Evolutionary conservation across 2,113 vertebrate genomes (phyloP).

Genomic region (Cryptoleucopteryx plumbea): DNA sequence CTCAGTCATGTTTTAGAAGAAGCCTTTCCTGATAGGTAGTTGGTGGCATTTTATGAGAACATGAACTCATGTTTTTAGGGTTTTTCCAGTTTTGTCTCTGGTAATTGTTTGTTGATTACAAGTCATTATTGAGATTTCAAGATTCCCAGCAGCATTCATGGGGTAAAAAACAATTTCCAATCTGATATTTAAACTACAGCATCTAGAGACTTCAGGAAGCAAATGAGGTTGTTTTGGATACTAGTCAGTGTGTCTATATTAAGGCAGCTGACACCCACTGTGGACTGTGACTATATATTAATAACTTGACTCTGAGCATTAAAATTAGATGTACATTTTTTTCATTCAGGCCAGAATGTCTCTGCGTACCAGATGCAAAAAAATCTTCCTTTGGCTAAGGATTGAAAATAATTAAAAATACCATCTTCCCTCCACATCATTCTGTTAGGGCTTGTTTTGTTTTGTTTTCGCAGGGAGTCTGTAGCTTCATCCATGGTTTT

Average conservation of each 20-base stretch:
- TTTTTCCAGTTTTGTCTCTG: background rate
- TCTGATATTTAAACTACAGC: background rate
- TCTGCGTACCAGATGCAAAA: background rate
- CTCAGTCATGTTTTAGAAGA: background rate
- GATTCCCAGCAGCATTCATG: background rate
- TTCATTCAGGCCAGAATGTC: slow-evolving; percentile 11
- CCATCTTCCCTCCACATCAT: background rate
- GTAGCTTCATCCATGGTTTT: background rate
- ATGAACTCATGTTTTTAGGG: fast-evolving
- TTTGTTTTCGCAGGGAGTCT: background rate
- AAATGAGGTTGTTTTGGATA: background rate
- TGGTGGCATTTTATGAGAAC: background rate
- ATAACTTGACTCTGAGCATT: background rate
- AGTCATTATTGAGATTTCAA: background rate
- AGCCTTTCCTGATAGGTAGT: background rate
- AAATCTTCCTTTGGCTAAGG: background rate
- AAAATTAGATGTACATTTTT: background rate
- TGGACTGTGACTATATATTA: background rate
- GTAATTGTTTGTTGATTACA: background rate
- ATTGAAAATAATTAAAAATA: background rate
- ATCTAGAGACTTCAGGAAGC: background rate
- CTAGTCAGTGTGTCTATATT: background rate
- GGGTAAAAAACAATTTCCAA: background rate
- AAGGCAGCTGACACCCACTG: background rate
- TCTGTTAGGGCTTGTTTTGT: background rate